Conservation (phyloP, 2,113 vertebrate genomes). For the Isurus oxyrinchus region DNA sequence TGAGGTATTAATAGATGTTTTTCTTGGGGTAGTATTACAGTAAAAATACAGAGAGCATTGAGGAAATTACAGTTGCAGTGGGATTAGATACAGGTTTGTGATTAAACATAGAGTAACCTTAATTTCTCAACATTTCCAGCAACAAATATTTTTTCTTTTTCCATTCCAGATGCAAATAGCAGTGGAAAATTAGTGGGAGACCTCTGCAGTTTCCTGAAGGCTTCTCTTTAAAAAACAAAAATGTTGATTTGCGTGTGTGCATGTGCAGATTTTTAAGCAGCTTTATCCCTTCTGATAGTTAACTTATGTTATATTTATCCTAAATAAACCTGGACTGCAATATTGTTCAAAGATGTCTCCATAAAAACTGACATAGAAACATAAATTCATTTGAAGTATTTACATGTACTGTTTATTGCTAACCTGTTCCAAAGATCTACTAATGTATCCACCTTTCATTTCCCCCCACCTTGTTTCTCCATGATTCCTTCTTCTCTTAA, state of each 20-base stretch:
- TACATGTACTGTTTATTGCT: background rate
- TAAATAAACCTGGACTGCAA: background rate
- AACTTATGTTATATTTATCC: background rate
- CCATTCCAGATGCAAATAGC: constrained; percentile 79
- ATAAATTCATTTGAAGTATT: background rate
- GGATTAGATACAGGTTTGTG: constrained; percentile 73
- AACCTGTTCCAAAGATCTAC: background rate
- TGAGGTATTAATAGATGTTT: constrained; percentile 37
- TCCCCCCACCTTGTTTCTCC: background rate
- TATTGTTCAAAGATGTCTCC: background rate
- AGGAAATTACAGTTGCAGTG: constrained; percentile 54
- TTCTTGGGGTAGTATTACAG: constrained; percentile 40
- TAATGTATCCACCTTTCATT: no score
- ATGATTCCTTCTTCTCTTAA: background rate
- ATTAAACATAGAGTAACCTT: constrained; percentile 59
- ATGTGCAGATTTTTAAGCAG: background rate
- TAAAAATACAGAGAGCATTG: constrained; percentile 46
- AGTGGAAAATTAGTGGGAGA: constrained; percentile 70
- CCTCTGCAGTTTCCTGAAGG: constrained; percentile 59
- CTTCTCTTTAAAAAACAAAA: constrained; percentile 16
- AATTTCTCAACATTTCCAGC: constrained; percentile 58
- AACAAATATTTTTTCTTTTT: constrained; percentile 65
- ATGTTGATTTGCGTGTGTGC: background rate
- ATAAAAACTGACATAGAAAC: background rate
- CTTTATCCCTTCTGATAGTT: background rate